Conservation (phyloP, 2,888 invertebrate species). For the Heteromyza rotundicornis region DNA sequence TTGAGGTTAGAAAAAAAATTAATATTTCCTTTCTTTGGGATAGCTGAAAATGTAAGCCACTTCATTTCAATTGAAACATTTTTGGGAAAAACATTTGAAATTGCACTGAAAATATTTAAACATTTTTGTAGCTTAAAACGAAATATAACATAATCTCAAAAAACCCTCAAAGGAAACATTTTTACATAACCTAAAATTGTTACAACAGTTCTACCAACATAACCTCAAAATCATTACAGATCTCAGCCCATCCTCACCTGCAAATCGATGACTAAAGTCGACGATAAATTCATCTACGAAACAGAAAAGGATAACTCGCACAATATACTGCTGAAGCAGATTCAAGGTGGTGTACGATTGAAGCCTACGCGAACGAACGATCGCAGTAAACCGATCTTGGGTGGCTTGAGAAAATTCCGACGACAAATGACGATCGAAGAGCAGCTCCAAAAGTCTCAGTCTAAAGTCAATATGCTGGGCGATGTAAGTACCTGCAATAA, state of each 20-base stretch:
- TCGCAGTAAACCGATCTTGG: slow-evolving; percentile 82
- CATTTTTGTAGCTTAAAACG: no score
- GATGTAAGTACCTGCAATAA: slow-evolving; percentile 35
- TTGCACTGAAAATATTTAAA: not conserved
- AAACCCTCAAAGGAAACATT: not conserved
- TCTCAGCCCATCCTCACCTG: slow-evolving; percentile 69
- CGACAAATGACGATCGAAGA: slow-evolving; percentile 90
- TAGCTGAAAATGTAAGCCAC: no score
- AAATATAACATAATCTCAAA: not conserved
- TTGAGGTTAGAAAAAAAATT: no score
- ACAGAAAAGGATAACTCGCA: slow-evolving; percentile 83
- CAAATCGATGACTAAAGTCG: slow-evolving; percentile 71
- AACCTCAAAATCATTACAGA: slow-evolving; percentile 54
- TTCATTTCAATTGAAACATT: no score
- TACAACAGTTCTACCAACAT: not conserved
- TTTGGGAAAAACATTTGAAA: no score
- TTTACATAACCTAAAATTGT: not conserved
- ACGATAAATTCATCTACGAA: slow-evolving; percentile 84
- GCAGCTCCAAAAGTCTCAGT: slow-evolving; percentile 83
- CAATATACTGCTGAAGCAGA: slow-evolving; percentile 81
- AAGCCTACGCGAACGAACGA: slow-evolving; percentile 83
- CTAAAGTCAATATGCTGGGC: slow-evolving; percentile 66
- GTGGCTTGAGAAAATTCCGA: slow-evolving; percentile 84
- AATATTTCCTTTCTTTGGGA: no score
- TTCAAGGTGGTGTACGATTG: slow-evolving; percentile 77